A percentile compares a stretch with the other conserved stretches of the same genome.
Evolutionary conservation across 2,797 vertebrate genomes (phyloP).

Genomic region (Lagodon rhomboides): DNA sequence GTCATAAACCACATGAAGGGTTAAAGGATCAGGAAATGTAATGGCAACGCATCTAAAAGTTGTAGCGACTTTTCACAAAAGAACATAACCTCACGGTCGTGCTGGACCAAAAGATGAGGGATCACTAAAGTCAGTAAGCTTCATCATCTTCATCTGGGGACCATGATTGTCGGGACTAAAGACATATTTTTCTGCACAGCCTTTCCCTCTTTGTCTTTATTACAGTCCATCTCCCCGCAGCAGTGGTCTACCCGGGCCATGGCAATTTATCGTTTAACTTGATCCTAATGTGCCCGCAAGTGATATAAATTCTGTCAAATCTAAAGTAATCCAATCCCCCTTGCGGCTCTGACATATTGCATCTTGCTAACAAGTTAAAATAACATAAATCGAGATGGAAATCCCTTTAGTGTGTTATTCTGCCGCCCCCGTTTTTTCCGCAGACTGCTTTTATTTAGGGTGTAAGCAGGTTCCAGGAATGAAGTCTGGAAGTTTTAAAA

Average conservation of each 20-base stretch:
- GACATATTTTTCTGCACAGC: constrained; percentile 9
- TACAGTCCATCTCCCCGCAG: background rate
- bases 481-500: constrained; percentile 34
- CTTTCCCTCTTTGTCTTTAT: constrained; percentile 3
- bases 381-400: background rate
- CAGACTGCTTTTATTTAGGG: background rate
- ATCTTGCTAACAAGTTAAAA: constrained; percentile 24
- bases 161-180: background rate
- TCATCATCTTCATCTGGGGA: background rate
- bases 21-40: background rate
- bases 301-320: constrained; percentile 22
- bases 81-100: too few relatives aligned
- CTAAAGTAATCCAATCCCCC: constrained; percentile 28
- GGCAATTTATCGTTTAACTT: background rate
- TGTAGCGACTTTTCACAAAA: too few relatives aligned
- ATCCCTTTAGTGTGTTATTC: constrained; percentile 7
- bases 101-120: too few relatives aligned
- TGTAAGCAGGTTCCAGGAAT: constrained; percentile 31
- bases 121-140: background rate
- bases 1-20: background rate
- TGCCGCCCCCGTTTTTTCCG: background rate
- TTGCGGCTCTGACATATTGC: constrained; percentile 13
- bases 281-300: constrained; percentile 27
- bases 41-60: too few relatives aligned
- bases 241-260: constrained; percentile 4